Evolutionary conservation across 2,797 vertebrate species (phyloP).

Genomic region (Selene dorsalis): DNA sequence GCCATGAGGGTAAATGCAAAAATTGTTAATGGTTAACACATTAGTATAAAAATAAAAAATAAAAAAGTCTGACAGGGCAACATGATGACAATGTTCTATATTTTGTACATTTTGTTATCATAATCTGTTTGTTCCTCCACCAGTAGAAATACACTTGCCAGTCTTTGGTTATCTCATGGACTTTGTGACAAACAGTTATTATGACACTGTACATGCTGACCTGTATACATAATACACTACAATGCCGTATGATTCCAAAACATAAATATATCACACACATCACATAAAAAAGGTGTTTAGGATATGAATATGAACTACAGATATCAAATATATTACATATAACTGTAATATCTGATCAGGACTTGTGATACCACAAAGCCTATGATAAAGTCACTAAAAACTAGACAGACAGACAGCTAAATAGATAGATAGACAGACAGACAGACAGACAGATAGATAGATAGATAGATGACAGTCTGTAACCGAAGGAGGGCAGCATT

Average conservation of each 20-base stretch:
- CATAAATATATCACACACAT: too few species aligned
- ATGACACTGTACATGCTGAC: not conserved
- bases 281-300: not conserved
- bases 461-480: too few species aligned
- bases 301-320: not conserved
- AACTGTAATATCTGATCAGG: too few species aligned
- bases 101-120: not conserved
- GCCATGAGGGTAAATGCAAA: not conserved
- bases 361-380: not conserved
- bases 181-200: too few species aligned
- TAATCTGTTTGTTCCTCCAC: not conserved
- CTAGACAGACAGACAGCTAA: too few species aligned
- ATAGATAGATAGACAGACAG: too few species aligned
- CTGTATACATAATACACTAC: not conserved
- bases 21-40: not conserved
- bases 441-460: too few species aligned
- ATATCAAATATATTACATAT: too few species aligned
- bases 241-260: not conserved
- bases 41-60: not conserved
- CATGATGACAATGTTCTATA: not conserved
- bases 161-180: not conserved
- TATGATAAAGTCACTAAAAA: not conserved
- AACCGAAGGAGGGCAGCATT: constrained; percentile 26
- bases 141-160: not conserved
- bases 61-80: not conserved